phyloP scores from a whole-genome alignment of 2,888 invertebrate genomes.

The Trisateles emortualis region DNA sequence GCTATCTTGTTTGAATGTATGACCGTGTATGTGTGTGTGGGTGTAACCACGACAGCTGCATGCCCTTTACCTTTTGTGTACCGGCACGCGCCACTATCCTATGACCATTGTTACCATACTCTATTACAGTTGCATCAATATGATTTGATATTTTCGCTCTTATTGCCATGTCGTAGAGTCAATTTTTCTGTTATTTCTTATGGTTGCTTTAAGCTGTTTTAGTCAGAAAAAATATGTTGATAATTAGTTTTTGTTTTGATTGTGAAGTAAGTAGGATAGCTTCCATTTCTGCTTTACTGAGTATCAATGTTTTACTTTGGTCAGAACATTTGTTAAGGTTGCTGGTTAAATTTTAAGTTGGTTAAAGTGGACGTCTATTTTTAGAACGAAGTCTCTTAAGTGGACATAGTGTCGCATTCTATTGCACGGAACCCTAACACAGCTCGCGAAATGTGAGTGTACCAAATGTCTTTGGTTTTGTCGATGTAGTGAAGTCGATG shows the following conservation, averaged over 20 bases:
- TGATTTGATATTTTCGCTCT: constrained; percentile 18
- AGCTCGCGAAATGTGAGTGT: too few relatives aligned
- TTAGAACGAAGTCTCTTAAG: neutral
- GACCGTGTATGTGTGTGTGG: constrained; percentile 52
- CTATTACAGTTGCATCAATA: constrained; percentile 24
- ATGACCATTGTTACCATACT: constrained; percentile 55
- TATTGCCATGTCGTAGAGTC: constrained; percentile 8
- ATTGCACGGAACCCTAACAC: too few relatives aligned
- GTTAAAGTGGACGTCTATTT: neutral
- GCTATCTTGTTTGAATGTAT: constrained; percentile 10
- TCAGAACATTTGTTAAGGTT: too few relatives aligned
- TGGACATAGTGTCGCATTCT: too few relatives aligned
- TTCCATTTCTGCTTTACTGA: too few relatives aligned
- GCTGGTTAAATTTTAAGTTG: too few relatives aligned
- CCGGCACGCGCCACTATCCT: constrained; percentile 77
- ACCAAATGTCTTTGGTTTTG: too few relatives aligned
- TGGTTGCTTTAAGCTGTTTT: neutral
- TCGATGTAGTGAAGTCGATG: too few relatives aligned
- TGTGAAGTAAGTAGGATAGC: neutral
- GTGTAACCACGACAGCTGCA: constrained; percentile 79
- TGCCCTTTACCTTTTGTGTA: constrained; percentile 69
- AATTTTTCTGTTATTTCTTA: constrained; percentile 5
- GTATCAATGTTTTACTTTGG: too few relatives aligned
- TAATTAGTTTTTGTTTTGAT: neutral
- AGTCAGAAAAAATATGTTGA: neutral